Evolutionary conservation across 2,888 invertebrate species (phyloP).

Genomic region (Mayetiola destructor): DNA sequence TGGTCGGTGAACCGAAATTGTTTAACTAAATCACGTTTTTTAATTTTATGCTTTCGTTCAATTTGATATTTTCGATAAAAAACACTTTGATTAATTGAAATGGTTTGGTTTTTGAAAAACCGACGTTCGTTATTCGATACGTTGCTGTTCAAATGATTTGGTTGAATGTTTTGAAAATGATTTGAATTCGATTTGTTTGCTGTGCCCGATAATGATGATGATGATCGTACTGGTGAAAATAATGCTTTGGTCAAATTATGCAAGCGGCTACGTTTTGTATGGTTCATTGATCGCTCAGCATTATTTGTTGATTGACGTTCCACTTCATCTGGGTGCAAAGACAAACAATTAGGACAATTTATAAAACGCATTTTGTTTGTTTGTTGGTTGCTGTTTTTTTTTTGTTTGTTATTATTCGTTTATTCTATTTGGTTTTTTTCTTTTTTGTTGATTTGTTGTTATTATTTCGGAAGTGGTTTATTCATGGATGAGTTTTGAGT

Average conservation of each 20-base stretch:
- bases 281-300: background rate
- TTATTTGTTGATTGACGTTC: background rate
- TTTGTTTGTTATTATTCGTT: background rate
- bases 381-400: constrained; percentile 3
- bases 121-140: background rate
- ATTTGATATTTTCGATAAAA: constrained; percentile 18
- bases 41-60: constrained; percentile 21
- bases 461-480: background rate
- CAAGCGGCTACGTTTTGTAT: background rate
- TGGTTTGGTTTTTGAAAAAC: background rate
- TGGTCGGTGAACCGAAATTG: background rate
- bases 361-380: constrained; percentile 18
- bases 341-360: constrained; percentile 21
- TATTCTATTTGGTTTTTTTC: background rate
- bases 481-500: background rate
- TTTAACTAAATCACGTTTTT: constrained; percentile 20
- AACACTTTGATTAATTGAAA: background rate
- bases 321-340: constrained; percentile 17
- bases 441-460: background rate
- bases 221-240: background rate
- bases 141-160: background rate
- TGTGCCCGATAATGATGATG: background rate
- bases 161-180: background rate
- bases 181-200: background rate
- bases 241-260: background rate